Conservation (phyloP, 2,888 invertebrate species). For the Brenthis hecate region DNA sequence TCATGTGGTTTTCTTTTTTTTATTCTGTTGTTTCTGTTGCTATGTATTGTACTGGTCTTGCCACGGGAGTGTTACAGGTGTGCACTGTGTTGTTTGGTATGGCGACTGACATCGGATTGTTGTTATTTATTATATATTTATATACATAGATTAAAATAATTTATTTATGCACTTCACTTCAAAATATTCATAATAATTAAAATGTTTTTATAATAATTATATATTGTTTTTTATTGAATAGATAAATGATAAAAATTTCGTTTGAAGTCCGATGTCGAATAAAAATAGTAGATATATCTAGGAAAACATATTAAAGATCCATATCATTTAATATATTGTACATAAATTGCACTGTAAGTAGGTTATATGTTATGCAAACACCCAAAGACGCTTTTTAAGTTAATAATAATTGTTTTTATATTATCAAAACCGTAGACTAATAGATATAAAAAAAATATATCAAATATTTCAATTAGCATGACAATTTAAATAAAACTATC, state of each 20-base stretch:
- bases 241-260: not conserved
- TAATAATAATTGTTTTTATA: slow-evolving; percentile 39
- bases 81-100: slow-evolving; percentile 34
- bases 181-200: too few species aligned
- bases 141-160: not conserved
- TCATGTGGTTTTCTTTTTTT: too few species aligned
- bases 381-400: slow-evolving; percentile 57
- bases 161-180: not conserved
- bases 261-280: not conserved
- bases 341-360: slow-evolving; percentile 43
- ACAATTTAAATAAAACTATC: too few species aligned
- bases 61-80: slow-evolving; percentile 25
- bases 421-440: slow-evolving; percentile 13
- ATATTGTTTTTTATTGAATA: too few species aligned
- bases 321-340: slow-evolving; percentile 48
- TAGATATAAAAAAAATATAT: not conserved
- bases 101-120: slow-evolving; percentile 19
- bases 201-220: too few species aligned
- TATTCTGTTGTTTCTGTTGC: not conserved
- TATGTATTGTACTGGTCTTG: not conserved
- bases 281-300: slow-evolving; percentile 21
- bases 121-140: not conserved
- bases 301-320: slow-evolving; percentile 41
- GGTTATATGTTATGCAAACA: slow-evolving; percentile 40
- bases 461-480: not conserved